Conservation (phyloP, 2,113 vertebrate genomes). For the Epinephelus fuscoguttatus region DNA sequence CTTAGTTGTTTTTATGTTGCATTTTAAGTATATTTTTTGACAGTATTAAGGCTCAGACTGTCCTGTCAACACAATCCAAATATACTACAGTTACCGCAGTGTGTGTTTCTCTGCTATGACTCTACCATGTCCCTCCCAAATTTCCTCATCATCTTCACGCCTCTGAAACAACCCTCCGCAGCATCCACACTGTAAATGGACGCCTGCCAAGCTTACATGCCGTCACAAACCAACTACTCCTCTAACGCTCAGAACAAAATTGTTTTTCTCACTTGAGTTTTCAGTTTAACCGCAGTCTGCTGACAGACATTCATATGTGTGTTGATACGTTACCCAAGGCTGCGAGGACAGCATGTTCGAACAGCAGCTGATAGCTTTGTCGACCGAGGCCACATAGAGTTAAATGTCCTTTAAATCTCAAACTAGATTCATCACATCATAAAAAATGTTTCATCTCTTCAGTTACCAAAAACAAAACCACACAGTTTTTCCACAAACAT, state of each 20-base stretch:
- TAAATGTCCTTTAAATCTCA: not conserved
- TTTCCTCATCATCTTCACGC: constrained; percentile 29
- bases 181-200: constrained; percentile 17
- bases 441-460: not conserved
- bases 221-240: constrained; percentile 45
- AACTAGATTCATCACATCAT: not conserved
- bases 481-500: constrained; percentile 19
- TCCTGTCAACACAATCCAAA: not conserved
- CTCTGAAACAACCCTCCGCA: constrained; percentile 4
- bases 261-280: constrained; percentile 43
- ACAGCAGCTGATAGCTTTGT: not conserved
- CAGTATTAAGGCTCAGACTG: not conserved
- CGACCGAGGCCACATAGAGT: constrained; percentile 10
- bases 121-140: not conserved
- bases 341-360: not conserved
- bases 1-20: too few relatives aligned
- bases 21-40: too few relatives aligned
- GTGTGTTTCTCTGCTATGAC: not conserved
- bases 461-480: not conserved
- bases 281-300: constrained; percentile 38
- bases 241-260: constrained; percentile 18
- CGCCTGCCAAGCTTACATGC: constrained; percentile 46
- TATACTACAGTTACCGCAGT: not conserved
- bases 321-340: constrained; percentile 19
- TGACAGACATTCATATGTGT: constrained; percentile 29